These are phyloP conservation scores for Neolamprologus kungweensis DNA, from an alignment of 2,113 vertebrate genomes.

Conservation along the genomic window DNA sequence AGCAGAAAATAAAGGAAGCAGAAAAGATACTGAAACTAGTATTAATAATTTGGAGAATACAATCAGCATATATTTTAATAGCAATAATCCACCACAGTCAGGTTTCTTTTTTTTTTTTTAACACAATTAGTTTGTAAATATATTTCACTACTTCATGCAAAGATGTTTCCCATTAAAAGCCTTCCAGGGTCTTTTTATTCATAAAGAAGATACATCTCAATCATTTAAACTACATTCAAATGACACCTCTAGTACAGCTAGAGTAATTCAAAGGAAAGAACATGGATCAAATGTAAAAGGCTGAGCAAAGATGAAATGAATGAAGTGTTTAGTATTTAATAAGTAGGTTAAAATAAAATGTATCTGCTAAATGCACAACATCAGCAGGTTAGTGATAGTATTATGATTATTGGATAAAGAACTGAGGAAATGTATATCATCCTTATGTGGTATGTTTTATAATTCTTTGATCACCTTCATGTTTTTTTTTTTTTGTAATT, in stretches of 20 bases:
- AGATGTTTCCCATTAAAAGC: neutral
- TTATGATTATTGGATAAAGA: neutral
- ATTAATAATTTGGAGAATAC: neutral
- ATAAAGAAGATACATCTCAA: neutral
- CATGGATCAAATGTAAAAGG: neutral
- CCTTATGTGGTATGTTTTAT: neutral
- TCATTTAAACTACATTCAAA: neutral
- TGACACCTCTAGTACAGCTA: neutral
- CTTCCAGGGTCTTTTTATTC: neutral
- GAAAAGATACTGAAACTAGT: neutral
- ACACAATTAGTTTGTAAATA: neutral
- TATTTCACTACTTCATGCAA: neutral
- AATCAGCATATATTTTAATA: neutral
- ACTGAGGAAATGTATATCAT: neutral
- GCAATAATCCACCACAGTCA: neutral
- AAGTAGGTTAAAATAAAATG: neutral
- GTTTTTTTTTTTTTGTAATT: accelerated
- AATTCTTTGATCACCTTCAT: neutral
- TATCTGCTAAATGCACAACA: neutral
- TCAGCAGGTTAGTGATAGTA: neutral
- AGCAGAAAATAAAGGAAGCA: too few species aligned
- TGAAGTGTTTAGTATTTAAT: neutral
- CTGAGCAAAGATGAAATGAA: neutral
- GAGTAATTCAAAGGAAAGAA: neutral
- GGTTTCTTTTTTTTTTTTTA: neutral